Base-by-base conservation (phyloP, 35 echinoderm and acorn worm species). In the Strongylocentrotus purpuratus region DNA sequence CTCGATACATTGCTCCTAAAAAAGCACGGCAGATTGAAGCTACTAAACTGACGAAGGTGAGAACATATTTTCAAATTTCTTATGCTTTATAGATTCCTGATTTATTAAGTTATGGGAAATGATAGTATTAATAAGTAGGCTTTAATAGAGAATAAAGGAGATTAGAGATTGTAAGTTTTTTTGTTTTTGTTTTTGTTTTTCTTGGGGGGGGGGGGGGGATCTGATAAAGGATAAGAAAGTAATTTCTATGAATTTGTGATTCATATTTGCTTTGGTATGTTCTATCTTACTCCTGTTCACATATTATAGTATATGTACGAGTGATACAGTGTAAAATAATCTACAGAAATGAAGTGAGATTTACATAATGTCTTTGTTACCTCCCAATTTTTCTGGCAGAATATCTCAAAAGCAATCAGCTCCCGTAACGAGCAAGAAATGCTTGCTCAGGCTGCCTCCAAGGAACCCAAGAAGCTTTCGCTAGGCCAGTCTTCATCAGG, bases 1-100 rank as follows among this genome's bases (percentile, higher is more conserved):
- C 85, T 59, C 61, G 95, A 33, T 94, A 52, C 50, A 96, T 96
- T 94, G 95, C 95, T 47, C 95, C 95, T 9, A 96, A 96, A 93
- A 96, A 96, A 90, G 86, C 93, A 7, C 94, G 71, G 78, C 41
- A 86, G 20, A 46, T 96, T 14, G 46, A 96, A 86, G 46, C 94
- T 86, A 71, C 95, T 41, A 96, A 96, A 87, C 85, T 96, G 46
- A 96, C 61, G 59, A 96, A 94, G 93, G 95, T 96, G 94, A 89
- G 87, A 70, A 70, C 17, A 18, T 70, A 70, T 70, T 70, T 22
- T 55, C n/a, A n/a, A n/a, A n/a, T n/a, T n/a, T n/a, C n/a, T n/a
- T n/a, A n/a, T n/a, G n/a, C n/a, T n/a, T n/a, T n/a, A n/a, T n/a
- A n/a, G n/a, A n/a, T n/a, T n/a, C n/a, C n/a, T n/a, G n/a, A n/a